These are phyloP conservation scores for Drosophila ercepeae DNA, from an alignment of 1,140 invertebrate genomes.

Conservation along the genomic window DNA sequence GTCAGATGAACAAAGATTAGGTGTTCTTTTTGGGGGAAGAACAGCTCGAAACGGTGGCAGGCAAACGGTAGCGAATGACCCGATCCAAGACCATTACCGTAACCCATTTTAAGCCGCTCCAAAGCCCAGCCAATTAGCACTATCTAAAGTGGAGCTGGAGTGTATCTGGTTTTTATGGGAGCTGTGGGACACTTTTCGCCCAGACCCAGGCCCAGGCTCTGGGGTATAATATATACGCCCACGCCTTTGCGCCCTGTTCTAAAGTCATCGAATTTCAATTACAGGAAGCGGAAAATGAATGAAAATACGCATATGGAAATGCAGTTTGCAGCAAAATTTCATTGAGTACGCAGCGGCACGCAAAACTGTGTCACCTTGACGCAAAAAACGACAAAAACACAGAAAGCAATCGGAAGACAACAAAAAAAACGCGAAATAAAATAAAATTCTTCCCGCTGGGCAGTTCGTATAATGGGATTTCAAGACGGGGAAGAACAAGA, in stretches of 20 bases:
- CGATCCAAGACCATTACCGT: conserved; percentile 31
- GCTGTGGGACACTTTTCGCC: conserved; percentile 22
- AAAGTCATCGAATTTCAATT: conserved; percentile 60
- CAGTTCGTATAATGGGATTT: conserved; percentile 49
- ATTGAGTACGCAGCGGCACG: conserved; percentile 41
- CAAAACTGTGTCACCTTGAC: conserved; percentile 72
- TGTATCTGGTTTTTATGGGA: conserved; percentile 12
- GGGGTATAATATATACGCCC: conserved; percentile 2
- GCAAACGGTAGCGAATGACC: conserved; percentile 44
- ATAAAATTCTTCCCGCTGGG: conserved; percentile 34
- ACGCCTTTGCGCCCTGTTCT: conserved; percentile 4
- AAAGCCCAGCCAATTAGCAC: conserved; percentile 32
- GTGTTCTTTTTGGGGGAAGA: conserved; percentile 48
- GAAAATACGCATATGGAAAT: conserved; percentile 66
- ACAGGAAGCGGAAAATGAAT: conserved; percentile 73
- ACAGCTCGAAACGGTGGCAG: conserved; percentile 28
- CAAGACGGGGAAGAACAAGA: conserved; percentile 32
- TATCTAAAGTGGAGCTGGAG: conserved; percentile 16
- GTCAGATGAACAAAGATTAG: conserved; percentile 44
- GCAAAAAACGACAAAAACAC: conserved; percentile 18
- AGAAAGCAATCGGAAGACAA: conserved; percentile 22
- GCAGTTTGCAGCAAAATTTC: conserved; percentile 36
- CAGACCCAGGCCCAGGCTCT: background rate
- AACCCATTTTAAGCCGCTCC: conserved; percentile 20
- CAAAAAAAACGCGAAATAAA: conserved; percentile 1